Evolutionary conservation across 1,140 invertebrate genomes (phyloP).

Genomic region (Leptopilina boulardi): DNA sequence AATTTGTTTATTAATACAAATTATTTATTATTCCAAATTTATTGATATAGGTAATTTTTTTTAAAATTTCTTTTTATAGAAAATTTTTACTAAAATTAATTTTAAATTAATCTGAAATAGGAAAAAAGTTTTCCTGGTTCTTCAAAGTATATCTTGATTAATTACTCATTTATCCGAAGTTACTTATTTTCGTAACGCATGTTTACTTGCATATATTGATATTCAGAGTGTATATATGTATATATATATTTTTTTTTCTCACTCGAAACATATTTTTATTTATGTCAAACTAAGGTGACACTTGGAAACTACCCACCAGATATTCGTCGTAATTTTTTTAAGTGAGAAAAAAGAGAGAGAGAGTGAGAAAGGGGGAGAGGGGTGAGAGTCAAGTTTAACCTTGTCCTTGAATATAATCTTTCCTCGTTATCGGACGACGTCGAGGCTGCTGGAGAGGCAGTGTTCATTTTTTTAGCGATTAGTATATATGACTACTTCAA

Average conservation of each 20-base stretch:
- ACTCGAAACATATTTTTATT: background rate
- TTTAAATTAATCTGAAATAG: background rate
- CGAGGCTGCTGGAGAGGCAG: conserved; percentile 47
- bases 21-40: no score
- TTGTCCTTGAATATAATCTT: conserved; percentile 74
- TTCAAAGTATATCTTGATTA: background rate
- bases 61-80: no score
- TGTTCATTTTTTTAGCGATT: conserved; percentile 44
- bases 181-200: background rate
- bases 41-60: no score
- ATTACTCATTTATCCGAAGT: background rate
- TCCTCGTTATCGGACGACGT: conserved; percentile 72
- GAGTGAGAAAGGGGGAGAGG: background rate
- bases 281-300: background rate
- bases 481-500: conserved; percentile 39
- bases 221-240: conserved; percentile 4
- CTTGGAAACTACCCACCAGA: background rate
- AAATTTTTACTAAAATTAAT: no score
- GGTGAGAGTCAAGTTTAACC: conserved; percentile 49
- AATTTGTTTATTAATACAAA: no score
- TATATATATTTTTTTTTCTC: no score
- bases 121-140: background rate
- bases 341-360: background rate
- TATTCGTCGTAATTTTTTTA: background rate
- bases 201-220: background rate